phyloP scores from a whole-genome alignment of 2,797 vertebrate species.

The Synanceia verrucosa region DNA sequence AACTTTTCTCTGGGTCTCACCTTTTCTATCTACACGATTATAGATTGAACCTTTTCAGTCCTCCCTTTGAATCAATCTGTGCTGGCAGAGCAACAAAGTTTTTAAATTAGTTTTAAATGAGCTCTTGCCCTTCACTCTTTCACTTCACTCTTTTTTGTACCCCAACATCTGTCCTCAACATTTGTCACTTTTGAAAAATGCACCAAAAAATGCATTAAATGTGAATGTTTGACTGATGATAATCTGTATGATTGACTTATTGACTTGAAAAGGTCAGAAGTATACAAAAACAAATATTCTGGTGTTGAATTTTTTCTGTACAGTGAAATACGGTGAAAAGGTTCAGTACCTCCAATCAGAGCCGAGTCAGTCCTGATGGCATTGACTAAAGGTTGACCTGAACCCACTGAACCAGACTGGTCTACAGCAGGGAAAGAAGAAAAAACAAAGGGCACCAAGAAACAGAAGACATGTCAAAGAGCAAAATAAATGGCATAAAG shows the following conservation, averaged over 20 bases:
- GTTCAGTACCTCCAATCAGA: slow-evolving; percentile 92
- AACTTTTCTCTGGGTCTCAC: slow-evolving; percentile 47
- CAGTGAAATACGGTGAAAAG: background rate
- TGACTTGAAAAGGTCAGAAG: background rate
- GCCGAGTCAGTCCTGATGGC: slow-evolving; percentile 91
- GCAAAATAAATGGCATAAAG: background rate
- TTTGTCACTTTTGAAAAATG: background rate
- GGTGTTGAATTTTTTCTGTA: background rate
- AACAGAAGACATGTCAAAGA: background rate
- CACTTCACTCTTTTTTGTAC: background rate
- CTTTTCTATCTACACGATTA: slow-evolving; percentile 49
- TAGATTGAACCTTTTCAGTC: slow-evolving; percentile 55
- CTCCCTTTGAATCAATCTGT: slow-evolving; percentile 60
- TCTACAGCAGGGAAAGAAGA: slow-evolving; percentile 81
- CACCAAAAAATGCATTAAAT: background rate
- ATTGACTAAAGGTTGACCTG: slow-evolving; percentile 90
- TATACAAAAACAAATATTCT: background rate
- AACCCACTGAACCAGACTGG: slow-evolving; percentile 89
- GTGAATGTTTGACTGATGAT: background rate
- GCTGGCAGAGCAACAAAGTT: slow-evolving; percentile 55
- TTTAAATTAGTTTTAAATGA: slow-evolving; percentile 59
- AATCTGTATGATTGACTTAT: background rate
- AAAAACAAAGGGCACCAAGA: background rate
- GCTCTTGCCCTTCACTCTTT: slow-evolving; percentile 17
- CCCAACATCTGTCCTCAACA: slow-evolving; percentile 4